Conservation (phyloP, 2,888 invertebrate species). For the Crossocerus cetratus region DNA sequence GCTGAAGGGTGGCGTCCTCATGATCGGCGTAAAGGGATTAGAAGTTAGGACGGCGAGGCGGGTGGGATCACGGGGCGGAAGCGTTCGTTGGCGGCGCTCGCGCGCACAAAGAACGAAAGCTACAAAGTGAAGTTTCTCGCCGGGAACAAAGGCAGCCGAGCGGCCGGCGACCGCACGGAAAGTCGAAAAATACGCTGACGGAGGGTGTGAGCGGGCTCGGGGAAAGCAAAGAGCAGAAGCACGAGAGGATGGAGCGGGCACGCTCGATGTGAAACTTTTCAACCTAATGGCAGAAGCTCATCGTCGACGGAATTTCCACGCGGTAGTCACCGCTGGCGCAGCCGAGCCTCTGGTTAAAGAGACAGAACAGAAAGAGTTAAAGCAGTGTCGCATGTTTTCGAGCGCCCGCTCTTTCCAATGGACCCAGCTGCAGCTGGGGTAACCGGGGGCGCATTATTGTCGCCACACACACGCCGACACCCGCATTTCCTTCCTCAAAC, state of each 20-base stretch:
- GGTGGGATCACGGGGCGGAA: no score
- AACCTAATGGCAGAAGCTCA: slow-evolving; percentile 16
- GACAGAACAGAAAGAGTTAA: no score
- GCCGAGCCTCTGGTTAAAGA: no score
- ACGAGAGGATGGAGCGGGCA: neutral
- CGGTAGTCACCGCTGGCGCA: no score
- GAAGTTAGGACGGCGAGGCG: no score
- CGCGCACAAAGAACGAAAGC: slow-evolving; percentile 23
- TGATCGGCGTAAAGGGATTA: no score
- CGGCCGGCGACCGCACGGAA: slow-evolving; percentile 3
- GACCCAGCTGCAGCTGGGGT: no score
- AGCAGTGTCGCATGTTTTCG: no score
- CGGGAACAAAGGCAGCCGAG: slow-evolving; percentile 10
- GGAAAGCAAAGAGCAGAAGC: neutral
- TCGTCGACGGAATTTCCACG: neutral
- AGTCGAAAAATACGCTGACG: slow-evolving; percentile 19
- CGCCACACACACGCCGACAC: neutral
- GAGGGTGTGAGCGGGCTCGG: neutral
- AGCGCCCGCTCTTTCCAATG: no score
- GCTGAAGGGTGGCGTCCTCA: no score
- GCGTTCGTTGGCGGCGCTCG: no score
- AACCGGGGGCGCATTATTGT: no score
- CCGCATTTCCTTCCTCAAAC: slow-evolving; percentile 8
- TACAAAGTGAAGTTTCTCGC: slow-evolving; percentile 30
- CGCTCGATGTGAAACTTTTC: slow-evolving; percentile 2